Base-by-base conservation (phyloP, 2,797 vertebrate species). In the Aldrovandia affinis region DNA sequence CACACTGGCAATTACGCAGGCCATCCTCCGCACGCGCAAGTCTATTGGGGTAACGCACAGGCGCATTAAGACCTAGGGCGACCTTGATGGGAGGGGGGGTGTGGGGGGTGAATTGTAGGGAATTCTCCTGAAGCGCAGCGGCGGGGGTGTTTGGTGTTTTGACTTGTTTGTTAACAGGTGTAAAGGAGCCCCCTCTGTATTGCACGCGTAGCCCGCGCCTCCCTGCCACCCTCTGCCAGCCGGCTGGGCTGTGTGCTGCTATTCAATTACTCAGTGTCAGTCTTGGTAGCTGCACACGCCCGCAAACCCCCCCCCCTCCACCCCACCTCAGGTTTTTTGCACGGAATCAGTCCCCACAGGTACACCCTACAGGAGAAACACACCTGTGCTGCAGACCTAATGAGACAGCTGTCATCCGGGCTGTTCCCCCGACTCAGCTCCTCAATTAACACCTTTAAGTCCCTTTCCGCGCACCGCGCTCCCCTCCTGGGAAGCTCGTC, bases 361-460 rank as follows among this genome's bases (percentile, higher is more conserved):
- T 90, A 89, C 36, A 18, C 78, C 88, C 91, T 85, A 85, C 86
- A 89, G 87, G 82, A 65, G 28, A 80, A 83, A 81, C 91, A 92
- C 93, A 89, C 88, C 90, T 93, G 92, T 89, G 91, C 87, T 81
- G 87, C 85, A 75, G 80, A 84, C 90, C 91, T 91, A 93, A 94
- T 92, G 92, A 94, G 92, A 89, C 83, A 81, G 52, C 87, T 91
- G 89, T 93, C 91, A 93, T 92, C 91, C 90, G 91, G 92, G 30
- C 20, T 5, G 89, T 89, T 90, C 91, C 90, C 84, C 86, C 87
- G 86, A 90, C 84, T 83, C 77, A 68, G 87, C 84, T 83, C 85
- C 88, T 92, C 92, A 93, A 93, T 95, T 94, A 94, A 91, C 91
- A 90, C 90, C 90, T 91, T 88, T 87, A 87, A 89, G 89, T 92